Evolutionary conservation across 2,113 vertebrate species (phyloP).

Genomic region (Coracopsis vasa): DNA sequence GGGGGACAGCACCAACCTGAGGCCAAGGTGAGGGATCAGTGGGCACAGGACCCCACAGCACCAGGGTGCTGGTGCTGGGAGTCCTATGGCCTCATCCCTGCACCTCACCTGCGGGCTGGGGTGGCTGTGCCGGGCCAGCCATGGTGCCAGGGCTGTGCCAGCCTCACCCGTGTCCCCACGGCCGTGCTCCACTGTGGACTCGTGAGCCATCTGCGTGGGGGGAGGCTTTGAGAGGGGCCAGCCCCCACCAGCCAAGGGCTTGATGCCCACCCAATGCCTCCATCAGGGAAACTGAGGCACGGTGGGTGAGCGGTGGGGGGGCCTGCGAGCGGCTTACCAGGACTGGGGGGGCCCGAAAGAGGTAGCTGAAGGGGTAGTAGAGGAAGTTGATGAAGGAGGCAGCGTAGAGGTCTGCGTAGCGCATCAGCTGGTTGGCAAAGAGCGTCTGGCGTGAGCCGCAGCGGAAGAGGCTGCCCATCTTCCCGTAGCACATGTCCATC

Average conservation of each 20-base stretch:
- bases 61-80: rapidly evolving
- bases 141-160: neutral
- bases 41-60: rapidly evolving
- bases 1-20: neutral
- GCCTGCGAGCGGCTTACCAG: slow-evolving; percentile 68
- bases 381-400: slow-evolving; percentile 97
- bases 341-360: slow-evolving; percentile 93
- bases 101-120: slow-evolving; percentile 11
- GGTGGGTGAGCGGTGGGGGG: rapidly evolving
- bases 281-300: neutral
- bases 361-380: slow-evolving; percentile 98
- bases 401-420: slow-evolving; percentile 94
- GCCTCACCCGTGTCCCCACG: neutral
- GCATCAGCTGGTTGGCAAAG: slow-evolving; percentile 97
- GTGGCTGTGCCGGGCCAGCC: neutral
- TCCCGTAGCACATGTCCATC: slow-evolving; percentile 99
- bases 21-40: neutral
- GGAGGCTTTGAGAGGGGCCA: neutral
- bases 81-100: neutral
- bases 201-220: slow-evolving; percentile 78
- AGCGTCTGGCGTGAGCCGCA: slow-evolving; percentile 95
- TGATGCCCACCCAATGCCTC: neutral
- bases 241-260: neutral
- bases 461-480: slow-evolving; percentile 98
- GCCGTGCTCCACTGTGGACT: slow-evolving; percentile 59